Conservation (phyloP, 2,797 vertebrate species). For the Fundulus diaphanus region DNA sequence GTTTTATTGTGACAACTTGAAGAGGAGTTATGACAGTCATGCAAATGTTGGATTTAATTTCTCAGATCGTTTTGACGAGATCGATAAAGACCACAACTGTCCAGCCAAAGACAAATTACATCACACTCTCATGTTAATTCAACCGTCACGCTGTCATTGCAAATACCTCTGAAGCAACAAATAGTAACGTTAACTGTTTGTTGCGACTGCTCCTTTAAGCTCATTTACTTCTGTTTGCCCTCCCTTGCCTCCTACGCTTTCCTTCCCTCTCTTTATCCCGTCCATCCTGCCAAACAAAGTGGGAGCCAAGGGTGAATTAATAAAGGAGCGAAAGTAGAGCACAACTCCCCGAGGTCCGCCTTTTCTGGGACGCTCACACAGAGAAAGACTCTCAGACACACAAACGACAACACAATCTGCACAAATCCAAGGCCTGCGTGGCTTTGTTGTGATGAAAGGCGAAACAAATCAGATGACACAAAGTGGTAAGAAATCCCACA, state of each 20-base stretch:
- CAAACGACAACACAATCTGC: conserved; percentile 40
- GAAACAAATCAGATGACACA: conserved; percentile 10
- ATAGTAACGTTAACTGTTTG: conserved; percentile 24
- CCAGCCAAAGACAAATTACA: conserved; percentile 1
- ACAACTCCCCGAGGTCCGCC: conserved; percentile 77
- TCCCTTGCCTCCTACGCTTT: conserved; percentile 26
- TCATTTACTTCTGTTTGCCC: conserved; percentile 37
- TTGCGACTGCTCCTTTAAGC: conserved; percentile 34
- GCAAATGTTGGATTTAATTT: too few relatives aligned
- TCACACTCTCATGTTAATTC: neutral
- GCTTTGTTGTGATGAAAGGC: conserved; percentile 35
- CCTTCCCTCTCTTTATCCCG: conserved; percentile 32
- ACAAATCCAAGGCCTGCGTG: conserved; percentile 24
- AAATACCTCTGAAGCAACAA: neutral
- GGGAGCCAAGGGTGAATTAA: conserved; percentile 75
- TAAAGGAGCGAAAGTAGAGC: conserved; percentile 81
- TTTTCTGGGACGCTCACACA: conserved; percentile 80
- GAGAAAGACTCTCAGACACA: conserved; percentile 47
- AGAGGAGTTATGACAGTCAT: too few relatives aligned
- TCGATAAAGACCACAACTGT: too few relatives aligned
- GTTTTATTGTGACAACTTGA: too few relatives aligned
- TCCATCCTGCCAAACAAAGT: conserved; percentile 63
- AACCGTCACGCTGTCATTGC: neutral
- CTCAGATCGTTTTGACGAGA: too few relatives aligned
- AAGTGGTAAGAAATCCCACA: conserved; percentile 28